These are phyloP conservation scores for Mus caroli DNA, from an alignment of 2,797 vertebrate genomes.

Conservation along the genomic window DNA sequence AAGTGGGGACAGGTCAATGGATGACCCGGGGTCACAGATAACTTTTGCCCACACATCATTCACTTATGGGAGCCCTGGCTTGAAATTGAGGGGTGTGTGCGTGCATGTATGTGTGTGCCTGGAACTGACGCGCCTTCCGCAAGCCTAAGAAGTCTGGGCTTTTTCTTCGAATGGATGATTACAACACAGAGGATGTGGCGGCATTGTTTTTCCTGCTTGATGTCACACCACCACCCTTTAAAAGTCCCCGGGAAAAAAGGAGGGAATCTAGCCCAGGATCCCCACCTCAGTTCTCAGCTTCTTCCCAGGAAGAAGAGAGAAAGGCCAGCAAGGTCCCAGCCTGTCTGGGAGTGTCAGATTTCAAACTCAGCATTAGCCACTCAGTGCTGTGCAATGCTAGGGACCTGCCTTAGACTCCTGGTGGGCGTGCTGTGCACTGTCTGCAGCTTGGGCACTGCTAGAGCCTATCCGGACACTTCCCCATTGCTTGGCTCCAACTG, in stretches of 20 bases:
- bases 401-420: slow-evolving; percentile 71
- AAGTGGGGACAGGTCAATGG: slow-evolving; percentile 80
- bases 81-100: slow-evolving; percentile 83
- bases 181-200: slow-evolving; percentile 90
- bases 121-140: slow-evolving; percentile 81
- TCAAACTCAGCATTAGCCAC: slow-evolving; percentile 49
- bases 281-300: slow-evolving; percentile 53
- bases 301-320: slow-evolving; percentile 29
- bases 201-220: slow-evolving; percentile 88
- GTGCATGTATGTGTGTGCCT: slow-evolving; percentile 47
- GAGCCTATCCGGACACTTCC: slow-evolving; percentile 91
- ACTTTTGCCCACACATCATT: slow-evolving; percentile 88
- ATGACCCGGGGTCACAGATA: slow-evolving; percentile 84
- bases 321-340: background rate
- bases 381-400: background rate
- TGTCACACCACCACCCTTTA: slow-evolving; percentile 89
- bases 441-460: slow-evolving; percentile 85
- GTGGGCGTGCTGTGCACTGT: slow-evolving; percentile 81
- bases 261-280: slow-evolving; percentile 80
- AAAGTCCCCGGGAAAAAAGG: slow-evolving; percentile 85
- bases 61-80: slow-evolving; percentile 86
- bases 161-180: slow-evolving; percentile 88
- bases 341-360: slow-evolving; percentile 65
- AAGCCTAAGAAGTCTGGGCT: slow-evolving; percentile 85
- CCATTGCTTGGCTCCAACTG: slow-evolving; percentile 93